phyloP scores from a whole-genome alignment of 1,140 invertebrate species.

The Maniola jurtina region DNA sequence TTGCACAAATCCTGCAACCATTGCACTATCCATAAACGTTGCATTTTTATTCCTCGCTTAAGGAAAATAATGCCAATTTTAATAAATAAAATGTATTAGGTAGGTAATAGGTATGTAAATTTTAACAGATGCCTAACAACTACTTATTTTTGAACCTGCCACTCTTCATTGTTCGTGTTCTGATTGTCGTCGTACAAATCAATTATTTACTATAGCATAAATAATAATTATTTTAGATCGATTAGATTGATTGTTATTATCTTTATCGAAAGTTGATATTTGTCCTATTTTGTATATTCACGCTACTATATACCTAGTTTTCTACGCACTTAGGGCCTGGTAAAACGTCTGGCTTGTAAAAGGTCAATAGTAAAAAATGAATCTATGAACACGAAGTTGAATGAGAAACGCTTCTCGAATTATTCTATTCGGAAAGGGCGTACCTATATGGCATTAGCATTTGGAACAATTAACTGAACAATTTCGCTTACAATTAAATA shows the following conservation, averaged over 20 bases:
- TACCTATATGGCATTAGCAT: too few species aligned
- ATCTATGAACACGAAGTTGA: too few species aligned
- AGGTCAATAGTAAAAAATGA: neutral
- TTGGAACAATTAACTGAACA: too few species aligned
- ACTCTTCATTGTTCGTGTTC: conserved; percentile 10
- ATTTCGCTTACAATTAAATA: too few species aligned
- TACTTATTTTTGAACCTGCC: conserved; percentile 16
- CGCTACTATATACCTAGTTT: neutral
- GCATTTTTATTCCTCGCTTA: conserved; percentile 68
- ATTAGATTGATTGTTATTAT: too few species aligned
- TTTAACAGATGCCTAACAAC: conserved; percentile 24
- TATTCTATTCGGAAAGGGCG: too few species aligned
- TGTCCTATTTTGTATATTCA: neutral
- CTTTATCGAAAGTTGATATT: too few species aligned
- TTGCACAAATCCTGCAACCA: conserved; percentile 71
- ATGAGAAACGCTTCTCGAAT: too few species aligned
- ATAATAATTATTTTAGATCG: too few species aligned
- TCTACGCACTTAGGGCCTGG: neutral
- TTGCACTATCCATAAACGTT: conserved; percentile 67
- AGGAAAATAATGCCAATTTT: conserved; percentile 77
- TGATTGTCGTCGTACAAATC: conserved; percentile 7
- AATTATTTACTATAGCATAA: too few species aligned
- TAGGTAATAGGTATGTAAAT: neutral
- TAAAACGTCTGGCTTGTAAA: neutral
- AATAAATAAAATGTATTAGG: conserved; percentile 37